phyloP scores from a whole-genome alignment of 2,888 invertebrate species.

The Hetaerina titia region DNA sequence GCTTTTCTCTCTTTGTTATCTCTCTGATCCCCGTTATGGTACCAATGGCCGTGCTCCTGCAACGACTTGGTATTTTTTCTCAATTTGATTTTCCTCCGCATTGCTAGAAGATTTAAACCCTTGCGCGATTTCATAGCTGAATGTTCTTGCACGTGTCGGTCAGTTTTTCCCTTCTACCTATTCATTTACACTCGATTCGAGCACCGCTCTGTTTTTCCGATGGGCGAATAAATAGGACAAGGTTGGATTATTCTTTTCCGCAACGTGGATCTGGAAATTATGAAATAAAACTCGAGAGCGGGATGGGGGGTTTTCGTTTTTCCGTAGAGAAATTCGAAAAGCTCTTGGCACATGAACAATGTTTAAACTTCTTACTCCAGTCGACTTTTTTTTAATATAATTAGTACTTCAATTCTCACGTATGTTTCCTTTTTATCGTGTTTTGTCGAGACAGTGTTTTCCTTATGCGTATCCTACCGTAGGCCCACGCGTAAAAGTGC shows the following conservation, averaged over 20 bases:
- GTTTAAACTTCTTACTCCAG: not conserved
- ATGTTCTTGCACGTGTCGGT: not conserved
- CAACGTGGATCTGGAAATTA: not conserved
- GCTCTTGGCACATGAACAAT: not conserved
- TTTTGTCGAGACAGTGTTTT: not conserved
- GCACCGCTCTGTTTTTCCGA: not conserved
- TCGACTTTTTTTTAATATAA: not conserved
- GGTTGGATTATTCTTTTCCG: not conserved
- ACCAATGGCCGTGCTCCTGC: not conserved
- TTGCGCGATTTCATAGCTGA: not conserved
- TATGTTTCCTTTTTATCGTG: not conserved
- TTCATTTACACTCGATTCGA: not conserved
- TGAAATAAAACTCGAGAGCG: not conserved
- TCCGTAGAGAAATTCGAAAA: not conserved
- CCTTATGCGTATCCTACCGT: not conserved
- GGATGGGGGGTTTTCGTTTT: not conserved
- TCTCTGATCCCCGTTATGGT: not conserved
- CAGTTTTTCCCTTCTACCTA: not conserved
- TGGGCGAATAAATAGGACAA: constrained; percentile 35
- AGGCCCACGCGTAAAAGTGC: not conserved
- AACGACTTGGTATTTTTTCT: not conserved
- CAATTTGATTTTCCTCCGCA: not conserved
- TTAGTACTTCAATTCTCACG: not conserved
- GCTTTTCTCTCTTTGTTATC: not conserved
- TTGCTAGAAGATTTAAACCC: not conserved